Evolutionary conservation across 2,888 invertebrate species (phyloP), one percentile per base, ranked within the genome.

Genomic region (Pediacus dermestoides): DNA sequence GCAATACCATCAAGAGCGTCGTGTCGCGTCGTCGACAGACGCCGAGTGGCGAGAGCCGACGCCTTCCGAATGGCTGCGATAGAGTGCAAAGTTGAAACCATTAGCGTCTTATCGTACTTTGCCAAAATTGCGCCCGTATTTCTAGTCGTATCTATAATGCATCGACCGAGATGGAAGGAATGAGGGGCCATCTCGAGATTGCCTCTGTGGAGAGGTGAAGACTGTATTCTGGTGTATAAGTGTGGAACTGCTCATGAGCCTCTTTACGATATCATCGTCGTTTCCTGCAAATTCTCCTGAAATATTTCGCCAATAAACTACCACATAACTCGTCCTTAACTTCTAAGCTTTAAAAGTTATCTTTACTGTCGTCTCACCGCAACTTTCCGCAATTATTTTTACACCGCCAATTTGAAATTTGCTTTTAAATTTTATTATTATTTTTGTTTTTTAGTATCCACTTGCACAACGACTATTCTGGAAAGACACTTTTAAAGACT

Each of bases 21-120:
- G 14, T 28, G 14, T 28, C 11, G 8, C 10, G 23, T 23, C 44
- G 45, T 33, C 48, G 48, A 42, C 52, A 48, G 49, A 42, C 46
- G 45, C 44, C 50, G 52, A 48, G 46, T 44, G 49, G 38, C 48
- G 48, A 48, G 48, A 38, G 50, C 55, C 53, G 52, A 53, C 55
- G 55, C 53, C 43, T 42, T 36, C 46, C 47, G 54, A 57, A 53
- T 52, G 49, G 53, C 57, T 53, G 57, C 53, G 46, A 74, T 73
- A 72, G 74, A 73, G 74, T 74, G 74, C 70, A 73, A 74, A 74
- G 73, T 74, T 74, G 74, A 71, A 72, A 66, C 72, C 73, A 74
- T 74, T 74, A 74, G 65, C 72, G 72, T 72, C 72, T 73, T 73
- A 73, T 73, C 74, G 71, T 64, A 60, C 64, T 60, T 28, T 59